Base-by-base conservation (phyloP, 2,797 vertebrate species). In the Octomys mimax region DNA sequence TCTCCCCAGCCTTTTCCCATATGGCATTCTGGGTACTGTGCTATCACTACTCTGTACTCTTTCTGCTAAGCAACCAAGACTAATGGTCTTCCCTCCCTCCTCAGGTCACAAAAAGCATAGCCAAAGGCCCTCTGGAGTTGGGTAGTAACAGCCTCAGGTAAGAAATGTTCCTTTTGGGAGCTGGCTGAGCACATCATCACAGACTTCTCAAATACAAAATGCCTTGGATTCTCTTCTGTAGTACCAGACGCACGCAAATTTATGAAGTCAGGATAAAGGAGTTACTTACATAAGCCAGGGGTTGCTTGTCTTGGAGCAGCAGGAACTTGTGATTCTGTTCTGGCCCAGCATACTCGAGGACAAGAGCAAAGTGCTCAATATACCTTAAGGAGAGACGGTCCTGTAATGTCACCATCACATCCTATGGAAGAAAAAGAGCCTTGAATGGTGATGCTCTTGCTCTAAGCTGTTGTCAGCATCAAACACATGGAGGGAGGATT, bases 361-460 rank as follows among this genome's bases (percentile, higher is more conserved):
- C 99, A 97, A 99, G 99, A 97, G 99, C 99, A 97, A 99, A 99
- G 97, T 99, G 99, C 98, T 99, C 99, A 39, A 99, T 99, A 98
- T 99, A 99, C 84, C 99, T 99, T 96, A 99, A 98, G 54, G 99
- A 99, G 97, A 99, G 99, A 89, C 99, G 99, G 98, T 99, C 99
- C 98, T 99, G 99, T 98, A 99, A 97, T 0, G 99, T 99, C 92
- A 99, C 99, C 98, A 99, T 99, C 98, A 99, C 99, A 96, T 99
- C 99, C 99, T 99, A 97, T 96, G 97, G 62, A 92, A 96, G 61
- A 96, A 80, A 95, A 89, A 95, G 70, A 94, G 68, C 52, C 87
- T 85, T 97, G 89, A 97, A 91, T 22, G 49, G 22, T 66, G 54
- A 80, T 7, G 5, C 87, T 93, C n/a, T 59, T 79, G 42, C 39